These are phyloP conservation scores for Polyploca ridens DNA, from an alignment of 2,888 invertebrate genomes.

Conservation along the genomic window DNA sequence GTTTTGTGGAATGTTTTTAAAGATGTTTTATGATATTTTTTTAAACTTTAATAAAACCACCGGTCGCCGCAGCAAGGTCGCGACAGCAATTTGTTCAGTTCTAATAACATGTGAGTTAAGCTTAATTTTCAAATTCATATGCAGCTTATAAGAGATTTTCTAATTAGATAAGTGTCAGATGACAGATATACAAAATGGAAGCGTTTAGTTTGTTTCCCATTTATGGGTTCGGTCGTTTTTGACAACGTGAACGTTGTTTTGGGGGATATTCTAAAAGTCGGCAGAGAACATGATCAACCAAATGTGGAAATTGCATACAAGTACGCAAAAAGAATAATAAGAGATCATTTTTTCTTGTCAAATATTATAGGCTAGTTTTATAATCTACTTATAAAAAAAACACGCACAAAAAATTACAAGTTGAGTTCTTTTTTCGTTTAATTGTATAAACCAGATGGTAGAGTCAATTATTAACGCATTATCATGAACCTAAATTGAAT, in stretches of 20 bases:
- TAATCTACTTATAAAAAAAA: too few relatives aligned
- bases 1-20: neutral
- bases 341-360: too few relatives aligned
- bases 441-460: too few relatives aligned
- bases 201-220: slow-evolving; percentile 52
- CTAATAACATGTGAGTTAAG: slow-evolving; percentile 34
- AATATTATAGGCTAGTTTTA: too few relatives aligned
- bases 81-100: slow-evolving; percentile 47
- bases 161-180: slow-evolving; percentile 60
- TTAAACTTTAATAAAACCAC: slow-evolving; percentile 7
- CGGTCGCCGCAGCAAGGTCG: slow-evolving; percentile 24
- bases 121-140: slow-evolving; percentile 56
- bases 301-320: too few relatives aligned
- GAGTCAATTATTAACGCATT: too few relatives aligned
- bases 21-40: neutral
- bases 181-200: slow-evolving; percentile 58
- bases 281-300: too few relatives aligned
- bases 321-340: too few relatives aligned
- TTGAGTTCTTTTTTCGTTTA: too few relatives aligned
- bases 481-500: too few relatives aligned
- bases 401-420: too few relatives aligned
- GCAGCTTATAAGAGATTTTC: slow-evolving; percentile 51
- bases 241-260: slow-evolving; percentile 20
- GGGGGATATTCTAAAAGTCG: slow-evolving; percentile 24
- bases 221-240: slow-evolving; percentile 35